These are phyloP conservation scores for Gnathonemus echidnorhynchus DNA, from an alignment of 2,113 vertebrate genomes.

Conservation along the genomic window DNA sequence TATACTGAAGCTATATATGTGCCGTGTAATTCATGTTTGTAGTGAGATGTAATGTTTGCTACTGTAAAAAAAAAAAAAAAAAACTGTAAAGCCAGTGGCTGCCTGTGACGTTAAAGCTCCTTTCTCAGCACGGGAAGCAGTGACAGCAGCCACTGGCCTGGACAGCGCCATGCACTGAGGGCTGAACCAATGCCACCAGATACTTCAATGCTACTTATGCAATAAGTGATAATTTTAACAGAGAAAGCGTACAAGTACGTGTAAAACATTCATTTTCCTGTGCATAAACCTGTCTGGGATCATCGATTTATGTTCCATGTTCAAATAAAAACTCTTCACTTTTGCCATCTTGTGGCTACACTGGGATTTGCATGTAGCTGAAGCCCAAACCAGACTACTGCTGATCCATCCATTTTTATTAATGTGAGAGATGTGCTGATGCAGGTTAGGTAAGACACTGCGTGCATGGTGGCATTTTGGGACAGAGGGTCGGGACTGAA, in stretches of 20 bases:
- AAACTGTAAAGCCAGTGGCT: neutral
- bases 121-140: neutral
- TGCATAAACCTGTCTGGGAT: neutral
- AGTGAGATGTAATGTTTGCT: neutral
- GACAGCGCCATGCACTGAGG: neutral
- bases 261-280: neutral
- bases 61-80: neutral
- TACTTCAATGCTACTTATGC: neutral
- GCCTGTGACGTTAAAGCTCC: neutral
- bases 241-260: neutral
- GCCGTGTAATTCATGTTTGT: neutral
- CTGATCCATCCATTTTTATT: neutral
- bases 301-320: neutral
- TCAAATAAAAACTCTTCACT: neutral
- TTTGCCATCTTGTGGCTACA: constrained; percentile 14
- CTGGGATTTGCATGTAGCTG: neutral
- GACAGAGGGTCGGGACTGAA: neutral
- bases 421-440: neutral
- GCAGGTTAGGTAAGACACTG: neutral
- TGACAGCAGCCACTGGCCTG: neutral
- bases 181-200: neutral
- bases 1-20: neutral
- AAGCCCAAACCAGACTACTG: neutral
- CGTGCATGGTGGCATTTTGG: neutral
- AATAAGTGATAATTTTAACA: neutral